Base-by-base conservation (phyloP, 1,140 invertebrate species). In the Arctopsyche grandis region DNA sequence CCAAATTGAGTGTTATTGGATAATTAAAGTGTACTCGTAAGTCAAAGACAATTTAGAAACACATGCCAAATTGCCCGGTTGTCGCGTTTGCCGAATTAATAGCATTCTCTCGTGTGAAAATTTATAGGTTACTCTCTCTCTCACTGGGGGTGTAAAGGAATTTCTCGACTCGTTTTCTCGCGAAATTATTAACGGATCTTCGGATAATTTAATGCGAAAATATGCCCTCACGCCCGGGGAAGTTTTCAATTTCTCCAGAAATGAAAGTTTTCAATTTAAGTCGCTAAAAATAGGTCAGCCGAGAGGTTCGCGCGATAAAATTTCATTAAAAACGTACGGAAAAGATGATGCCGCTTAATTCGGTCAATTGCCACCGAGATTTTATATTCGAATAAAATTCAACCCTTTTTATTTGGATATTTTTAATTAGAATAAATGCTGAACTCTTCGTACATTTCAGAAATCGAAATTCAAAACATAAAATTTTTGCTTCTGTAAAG, bases 191-290 rank as follows among this genome's bases (percentile, higher is more conserved):
- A 73, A 48, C 69, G 44, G 38, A 73, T 48, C 69, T 73, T 73
- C 44, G 69, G 69, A 73, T 73, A 73, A 73, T 73, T 73, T 73
- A 73, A 46, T 73, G 69, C 38, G 24, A 48, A 73, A 73, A 73
- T 73, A 73, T 73, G 44, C 38, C 38, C 38, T 73, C 44, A 43
- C 43, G 38, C 10, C 26, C 22, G 24, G 19, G 19, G 14, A 73
- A 43, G 26, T 48, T 73, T 48, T 46, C 5, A 16, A 73, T 70
- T 43, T 24, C 38, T 29, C 9, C 16, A 48, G 14, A 73, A 73
- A 46, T 12, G 38, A 73, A 73, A 73, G 4, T 73, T 73, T 73
- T 73, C 69, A 73, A 73, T 73, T 73, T 73, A 73, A 60, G n/a
- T 7, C 4, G 5, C 43, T 46, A 73, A 73, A 73, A 26, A 38